Conservation (phyloP, 2,888 invertebrate genomes). For the Napeogenes inachia region DNA sequence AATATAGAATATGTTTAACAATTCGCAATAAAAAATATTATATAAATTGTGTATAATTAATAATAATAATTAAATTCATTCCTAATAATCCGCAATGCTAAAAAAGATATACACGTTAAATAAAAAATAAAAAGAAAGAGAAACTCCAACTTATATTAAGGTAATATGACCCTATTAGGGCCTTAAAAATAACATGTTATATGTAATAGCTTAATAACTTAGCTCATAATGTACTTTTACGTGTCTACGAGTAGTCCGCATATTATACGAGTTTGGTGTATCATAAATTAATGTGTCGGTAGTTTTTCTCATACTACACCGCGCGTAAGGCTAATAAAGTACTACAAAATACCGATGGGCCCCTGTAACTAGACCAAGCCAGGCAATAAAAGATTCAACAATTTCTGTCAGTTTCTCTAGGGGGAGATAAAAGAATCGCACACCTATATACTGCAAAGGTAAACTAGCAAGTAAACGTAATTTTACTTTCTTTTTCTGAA, state of each 20-base stretch:
- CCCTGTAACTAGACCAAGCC: constrained; percentile 22
- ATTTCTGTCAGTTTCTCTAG: constrained; percentile 21
- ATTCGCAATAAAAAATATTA: too few species aligned
- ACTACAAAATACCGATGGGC: constrained; percentile 19
- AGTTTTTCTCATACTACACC: constrained; percentile 10
- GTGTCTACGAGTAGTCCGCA: constrained; percentile 1
- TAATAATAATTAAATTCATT: too few species aligned
- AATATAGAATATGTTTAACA: too few species aligned
- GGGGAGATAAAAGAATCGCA: constrained; percentile 23
- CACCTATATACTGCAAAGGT: constrained; percentile 14
- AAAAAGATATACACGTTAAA: too few species aligned
- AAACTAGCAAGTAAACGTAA: not conserved
- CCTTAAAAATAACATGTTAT: constrained; percentile 2
- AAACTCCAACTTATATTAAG: too few species aligned
- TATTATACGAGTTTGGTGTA: not conserved
- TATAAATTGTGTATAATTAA: too few species aligned
- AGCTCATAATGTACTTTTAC: constrained; percentile 6
- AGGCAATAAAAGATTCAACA: constrained; percentile 26
- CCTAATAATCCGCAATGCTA: too few species aligned
- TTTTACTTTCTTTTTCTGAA: not conserved
- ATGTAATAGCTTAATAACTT: constrained; percentile 13
- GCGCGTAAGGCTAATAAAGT: constrained; percentile 17
- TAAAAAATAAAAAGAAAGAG: too few species aligned
- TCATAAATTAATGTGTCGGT: constrained; percentile 11
- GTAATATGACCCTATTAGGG: too few species aligned